phyloP scores from a whole-genome alignment of 2,888 invertebrate genomes.

The Lasiommata megera region DNA sequence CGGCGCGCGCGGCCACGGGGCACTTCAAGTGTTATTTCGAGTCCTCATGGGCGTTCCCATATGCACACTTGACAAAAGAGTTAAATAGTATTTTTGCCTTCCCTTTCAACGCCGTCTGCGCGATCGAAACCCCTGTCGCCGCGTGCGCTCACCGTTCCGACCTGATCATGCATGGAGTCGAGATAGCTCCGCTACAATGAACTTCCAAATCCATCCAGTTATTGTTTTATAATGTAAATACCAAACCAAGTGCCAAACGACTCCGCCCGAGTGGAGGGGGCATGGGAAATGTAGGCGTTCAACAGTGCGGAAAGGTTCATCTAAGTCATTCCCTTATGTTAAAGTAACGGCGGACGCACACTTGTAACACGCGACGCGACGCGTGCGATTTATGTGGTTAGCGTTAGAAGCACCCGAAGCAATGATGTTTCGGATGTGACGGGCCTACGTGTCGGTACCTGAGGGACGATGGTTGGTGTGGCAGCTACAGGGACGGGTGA shows the following conservation, averaged over 20 bases:
- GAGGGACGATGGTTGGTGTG: too few species aligned
- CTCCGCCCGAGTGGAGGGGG: conserved; percentile 26
- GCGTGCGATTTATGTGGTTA: not conserved
- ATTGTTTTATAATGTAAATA: conserved; percentile 20
- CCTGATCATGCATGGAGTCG: not conserved
- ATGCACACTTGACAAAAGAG: too few species aligned
- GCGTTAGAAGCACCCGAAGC: not conserved
- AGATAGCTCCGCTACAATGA: conserved; percentile 15
- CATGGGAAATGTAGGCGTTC: conserved; percentile 27
- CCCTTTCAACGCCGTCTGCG: too few species aligned
- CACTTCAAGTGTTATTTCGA: too few species aligned
- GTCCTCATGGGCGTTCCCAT: too few species aligned
- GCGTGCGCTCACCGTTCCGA: not conserved
- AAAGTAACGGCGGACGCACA: conserved; percentile 27
- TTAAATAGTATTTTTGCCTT: too few species aligned
- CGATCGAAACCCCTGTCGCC: too few species aligned
- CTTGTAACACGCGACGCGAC: conserved; percentile 33
- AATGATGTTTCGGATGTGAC: too few species aligned
- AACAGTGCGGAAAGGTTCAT: conserved; percentile 33
- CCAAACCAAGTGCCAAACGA: conserved; percentile 39
- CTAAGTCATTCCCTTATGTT: conserved; percentile 66
- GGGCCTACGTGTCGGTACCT: too few species aligned
- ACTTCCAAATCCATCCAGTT: conserved; percentile 50
- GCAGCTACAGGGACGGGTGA: too few species aligned
- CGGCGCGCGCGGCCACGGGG: too few species aligned